phyloP scores from a whole-genome alignment of 2,797 vertebrate genomes.

The Acanthurus tractus region DNA sequence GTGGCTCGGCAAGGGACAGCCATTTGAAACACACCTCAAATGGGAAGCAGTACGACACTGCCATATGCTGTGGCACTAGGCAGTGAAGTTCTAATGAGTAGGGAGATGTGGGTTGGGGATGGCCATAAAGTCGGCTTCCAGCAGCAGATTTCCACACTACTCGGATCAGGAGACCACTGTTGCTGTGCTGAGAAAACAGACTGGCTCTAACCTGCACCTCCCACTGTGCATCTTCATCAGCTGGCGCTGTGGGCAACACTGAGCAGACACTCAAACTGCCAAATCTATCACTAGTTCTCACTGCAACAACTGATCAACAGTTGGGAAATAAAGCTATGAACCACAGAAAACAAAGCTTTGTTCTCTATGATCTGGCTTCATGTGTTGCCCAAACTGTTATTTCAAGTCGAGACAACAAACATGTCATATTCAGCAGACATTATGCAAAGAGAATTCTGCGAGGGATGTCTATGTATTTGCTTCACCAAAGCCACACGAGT shows the following conservation, averaged over 20 bases:
- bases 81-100: constrained; percentile 80
- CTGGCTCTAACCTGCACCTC: constrained; percentile 72
- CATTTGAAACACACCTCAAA: constrained; percentile 76
- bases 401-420: constrained; percentile 34
- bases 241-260: constrained; percentile 67
- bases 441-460: not conserved
- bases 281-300: constrained; percentile 63
- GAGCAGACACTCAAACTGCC: constrained; percentile 60
- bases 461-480: constrained; percentile 6
- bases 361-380: constrained; percentile 32
- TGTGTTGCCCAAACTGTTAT: constrained; percentile 27
- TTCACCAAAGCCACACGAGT: not conserved
- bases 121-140: constrained; percentile 81
- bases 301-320: constrained; percentile 67
- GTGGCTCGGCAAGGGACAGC: constrained; percentile 67
- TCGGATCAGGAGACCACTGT: constrained; percentile 76
- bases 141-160: constrained; percentile 65
- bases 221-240: constrained; percentile 70
- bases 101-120: constrained; percentile 66
- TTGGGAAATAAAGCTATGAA: constrained; percentile 53
- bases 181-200: constrained; percentile 60
- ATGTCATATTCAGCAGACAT: not conserved
- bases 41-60: constrained; percentile 69
- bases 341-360: constrained; percentile 35
- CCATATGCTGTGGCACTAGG: constrained; percentile 79